Conservation (phyloP, 2,888 invertebrate species). For the Neoaliturus tenellus region DNA sequence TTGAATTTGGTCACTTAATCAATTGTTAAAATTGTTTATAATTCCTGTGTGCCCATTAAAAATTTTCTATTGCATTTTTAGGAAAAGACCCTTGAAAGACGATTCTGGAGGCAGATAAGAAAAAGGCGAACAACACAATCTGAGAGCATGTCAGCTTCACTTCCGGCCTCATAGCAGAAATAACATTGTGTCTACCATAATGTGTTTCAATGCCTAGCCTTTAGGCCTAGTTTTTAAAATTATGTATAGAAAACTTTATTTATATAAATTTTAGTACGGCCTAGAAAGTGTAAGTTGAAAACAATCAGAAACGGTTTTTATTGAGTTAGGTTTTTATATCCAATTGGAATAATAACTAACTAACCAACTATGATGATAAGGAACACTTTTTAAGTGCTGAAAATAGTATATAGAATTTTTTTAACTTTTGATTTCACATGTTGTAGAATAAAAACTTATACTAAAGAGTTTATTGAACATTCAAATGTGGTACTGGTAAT, state of each 20-base stretch:
- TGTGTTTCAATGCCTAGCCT: slow-evolving; percentile 37
- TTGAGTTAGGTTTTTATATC: no score
- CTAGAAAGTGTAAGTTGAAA: not conserved
- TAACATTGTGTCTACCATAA: slow-evolving; percentile 21
- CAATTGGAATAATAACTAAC: no score
- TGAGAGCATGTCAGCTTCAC: slow-evolving; percentile 17
- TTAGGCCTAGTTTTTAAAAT: not conserved
- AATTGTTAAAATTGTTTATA: no score
- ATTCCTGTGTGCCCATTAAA: no score
- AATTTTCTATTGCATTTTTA: slow-evolving; percentile 72
- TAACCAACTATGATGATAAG: no score
- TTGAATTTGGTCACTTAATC: no score
- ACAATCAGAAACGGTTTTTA: not conserved
- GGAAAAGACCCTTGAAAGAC: slow-evolving; percentile 86
- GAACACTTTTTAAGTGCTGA: no score
- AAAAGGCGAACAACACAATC: slow-evolving; percentile 76
- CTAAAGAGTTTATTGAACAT: no score
- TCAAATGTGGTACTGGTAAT: no score
- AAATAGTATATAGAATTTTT: no score
- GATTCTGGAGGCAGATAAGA: slow-evolving; percentile 88
- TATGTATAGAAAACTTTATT: slow-evolving; percentile 1
- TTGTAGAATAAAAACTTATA: no score
- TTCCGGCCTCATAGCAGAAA: slow-evolving; percentile 41
- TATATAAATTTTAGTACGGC: not conserved
- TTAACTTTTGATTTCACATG: no score